These are phyloP conservation scores for Hirudinaria manillensis DNA, from an alignment of 2,888 invertebrate genomes.

Conservation along the genomic window DNA sequence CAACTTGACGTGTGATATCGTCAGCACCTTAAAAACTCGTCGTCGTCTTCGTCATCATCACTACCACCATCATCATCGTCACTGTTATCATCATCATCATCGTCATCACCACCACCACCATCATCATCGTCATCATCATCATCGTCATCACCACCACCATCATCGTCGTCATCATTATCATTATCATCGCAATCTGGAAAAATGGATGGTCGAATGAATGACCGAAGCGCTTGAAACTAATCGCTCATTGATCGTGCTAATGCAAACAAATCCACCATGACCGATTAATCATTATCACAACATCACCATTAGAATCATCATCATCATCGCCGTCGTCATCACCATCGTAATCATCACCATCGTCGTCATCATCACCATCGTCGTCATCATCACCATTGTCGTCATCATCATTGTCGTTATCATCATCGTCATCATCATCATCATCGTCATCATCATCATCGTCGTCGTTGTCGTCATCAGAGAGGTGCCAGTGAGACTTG, in stretches of 20 bases:
- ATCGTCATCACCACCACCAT: background rate
- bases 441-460: conserved; percentile 25
- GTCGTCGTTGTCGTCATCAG: conserved; percentile 25
- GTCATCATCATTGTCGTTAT: conserved; percentile 29
- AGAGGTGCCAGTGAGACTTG: no score
- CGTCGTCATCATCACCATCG: conserved; percentile 30
- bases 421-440: conserved; percentile 30
- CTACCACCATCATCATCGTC: conserved; percentile 1
- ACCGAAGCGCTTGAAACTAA: no score
- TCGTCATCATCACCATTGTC: conserved; percentile 31
- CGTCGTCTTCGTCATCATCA: conserved; percentile 15
- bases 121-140: background rate
- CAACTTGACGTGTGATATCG: no score
- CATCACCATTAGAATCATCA: conserved; percentile 5
- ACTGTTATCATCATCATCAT: conserved; percentile 1
- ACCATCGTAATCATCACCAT: conserved; percentile 12
- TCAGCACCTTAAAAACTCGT: no score
- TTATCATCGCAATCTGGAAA: conserved; percentile 24
- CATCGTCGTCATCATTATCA: conserved; percentile 32
- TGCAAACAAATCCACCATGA: no score
- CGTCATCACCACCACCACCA: background rate
- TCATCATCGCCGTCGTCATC: conserved; percentile 13
- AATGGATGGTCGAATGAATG: no score
- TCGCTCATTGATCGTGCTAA: no score
- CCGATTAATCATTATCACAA: background rate